Evolutionary conservation across 2,888 invertebrate genomes (phyloP).

Genomic region (Galeopsomyia nigrocyanea): DNA sequence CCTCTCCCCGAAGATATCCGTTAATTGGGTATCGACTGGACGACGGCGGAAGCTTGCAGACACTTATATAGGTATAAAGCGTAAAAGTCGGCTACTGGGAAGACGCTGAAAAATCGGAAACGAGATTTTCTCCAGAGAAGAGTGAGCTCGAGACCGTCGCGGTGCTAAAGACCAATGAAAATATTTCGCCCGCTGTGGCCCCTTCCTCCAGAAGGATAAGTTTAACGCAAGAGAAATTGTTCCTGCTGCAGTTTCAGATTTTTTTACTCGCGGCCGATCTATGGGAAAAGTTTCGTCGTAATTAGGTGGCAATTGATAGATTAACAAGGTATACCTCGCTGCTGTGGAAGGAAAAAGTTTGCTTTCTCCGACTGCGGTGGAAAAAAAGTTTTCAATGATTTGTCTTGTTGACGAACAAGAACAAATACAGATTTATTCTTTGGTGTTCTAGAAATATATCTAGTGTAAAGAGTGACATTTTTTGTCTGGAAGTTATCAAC

Average conservation of each 20-base stretch:
- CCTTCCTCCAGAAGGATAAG: not conserved
- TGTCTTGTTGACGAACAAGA: no score
- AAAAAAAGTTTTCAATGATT: no score
- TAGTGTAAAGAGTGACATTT: no score
- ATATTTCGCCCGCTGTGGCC: not conserved
- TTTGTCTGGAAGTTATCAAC: no score
- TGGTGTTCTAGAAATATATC: no score
- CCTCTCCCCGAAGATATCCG: constrained; percentile 34
- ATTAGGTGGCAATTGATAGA: constrained; percentile 15
- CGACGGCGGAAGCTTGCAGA: constrained; percentile 23
- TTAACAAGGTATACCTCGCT: not conserved
- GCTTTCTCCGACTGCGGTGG: no score
- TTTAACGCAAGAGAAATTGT: constrained; percentile 30
- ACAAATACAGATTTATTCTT: no score
- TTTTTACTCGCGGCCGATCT: not conserved
- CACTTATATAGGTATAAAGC: constrained; percentile 4
- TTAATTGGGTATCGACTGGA: constrained; percentile 50
- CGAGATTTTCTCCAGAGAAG: constrained; percentile 43
- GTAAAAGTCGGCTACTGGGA: constrained; percentile 11
- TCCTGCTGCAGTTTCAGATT: constrained; percentile 1
- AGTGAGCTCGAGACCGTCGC: not conserved
- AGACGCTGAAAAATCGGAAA: constrained; percentile 49
- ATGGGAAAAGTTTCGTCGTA: constrained; percentile 17
- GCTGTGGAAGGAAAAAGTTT: no score
- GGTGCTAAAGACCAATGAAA: constrained; percentile 6